These are phyloP conservation scores for Tholera decimalis DNA, from an alignment of 2,888 invertebrate genomes.

Conservation along the genomic window DNA sequence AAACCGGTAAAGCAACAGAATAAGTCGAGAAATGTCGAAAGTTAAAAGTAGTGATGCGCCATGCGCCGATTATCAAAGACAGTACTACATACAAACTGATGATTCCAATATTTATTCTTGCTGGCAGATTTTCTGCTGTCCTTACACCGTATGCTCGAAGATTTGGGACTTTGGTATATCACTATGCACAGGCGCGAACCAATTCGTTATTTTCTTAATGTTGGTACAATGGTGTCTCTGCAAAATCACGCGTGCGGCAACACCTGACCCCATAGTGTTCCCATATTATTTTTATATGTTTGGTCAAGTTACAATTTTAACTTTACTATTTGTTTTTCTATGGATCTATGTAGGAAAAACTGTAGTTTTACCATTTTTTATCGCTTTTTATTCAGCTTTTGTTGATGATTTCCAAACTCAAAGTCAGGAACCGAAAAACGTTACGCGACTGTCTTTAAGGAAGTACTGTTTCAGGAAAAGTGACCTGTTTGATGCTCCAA, in stretches of 20 bases:
- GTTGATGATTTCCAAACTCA: background rate
- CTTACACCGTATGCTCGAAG: constrained; percentile 14
- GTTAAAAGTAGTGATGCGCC: background rate
- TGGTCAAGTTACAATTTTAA: background rate
- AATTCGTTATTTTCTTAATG: constrained; percentile 3
- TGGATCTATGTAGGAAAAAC: constrained; percentile 23
- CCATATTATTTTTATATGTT: constrained; percentile 47
- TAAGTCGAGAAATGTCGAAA: constrained; percentile 1
- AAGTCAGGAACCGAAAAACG: background rate
- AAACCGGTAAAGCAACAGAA: background rate
- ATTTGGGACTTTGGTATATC: background rate
- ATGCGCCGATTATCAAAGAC: background rate
- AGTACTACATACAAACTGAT: background rate
- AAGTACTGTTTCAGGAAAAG: constrained; percentile 46
- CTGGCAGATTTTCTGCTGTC: constrained; percentile 39
- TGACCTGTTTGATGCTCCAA: constrained; percentile 15
- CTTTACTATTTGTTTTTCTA: background rate
- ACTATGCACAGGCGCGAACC: constrained; percentile 19
- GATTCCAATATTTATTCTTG: background rate
- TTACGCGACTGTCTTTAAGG: background rate
- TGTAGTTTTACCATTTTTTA: constrained; percentile 22
- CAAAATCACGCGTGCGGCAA: constrained; percentile 1
- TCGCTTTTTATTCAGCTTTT: constrained; percentile 1
- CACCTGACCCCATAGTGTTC: constrained; percentile 3
- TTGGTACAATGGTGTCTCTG: constrained; percentile 22